A percentile compares a stretch with the other conserved stretches of the same genome.
These are phyloP conservation scores for Phyllopteryx taeniolatus DNA, from an alignment of 2,113 vertebrate genomes.

Conservation along the genomic window DNA sequence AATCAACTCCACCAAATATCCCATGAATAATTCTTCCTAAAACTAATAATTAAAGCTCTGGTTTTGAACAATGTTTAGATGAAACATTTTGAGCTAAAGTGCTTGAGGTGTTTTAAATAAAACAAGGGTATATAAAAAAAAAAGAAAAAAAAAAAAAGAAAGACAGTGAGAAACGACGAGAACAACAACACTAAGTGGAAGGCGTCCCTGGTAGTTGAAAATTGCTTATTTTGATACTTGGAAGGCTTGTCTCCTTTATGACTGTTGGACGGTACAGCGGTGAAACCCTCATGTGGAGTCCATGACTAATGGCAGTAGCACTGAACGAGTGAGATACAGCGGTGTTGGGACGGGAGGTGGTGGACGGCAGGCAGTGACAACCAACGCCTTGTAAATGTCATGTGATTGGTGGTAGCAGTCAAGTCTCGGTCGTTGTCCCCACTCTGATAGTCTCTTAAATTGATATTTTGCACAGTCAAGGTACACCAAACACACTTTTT, in stretches of 20 bases:
- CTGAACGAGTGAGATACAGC: slow-evolving; percentile 63
- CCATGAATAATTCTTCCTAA: slow-evolving; percentile 52
- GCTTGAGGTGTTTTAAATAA: slow-evolving; percentile 56
- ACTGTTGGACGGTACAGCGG: slow-evolving; percentile 73
- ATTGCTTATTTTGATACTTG: slow-evolving; percentile 77
- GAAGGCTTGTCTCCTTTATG: slow-evolving; percentile 80
- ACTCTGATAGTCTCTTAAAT: slow-evolving; percentile 43
- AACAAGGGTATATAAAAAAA: slow-evolving; percentile 19
- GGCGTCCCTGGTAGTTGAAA: slow-evolving; percentile 77
- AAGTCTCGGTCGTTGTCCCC: slow-evolving; percentile 25
- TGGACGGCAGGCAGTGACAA: slow-evolving; percentile 64
- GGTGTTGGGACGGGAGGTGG: slow-evolving; percentile 58
- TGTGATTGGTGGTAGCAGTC: slow-evolving; percentile 57
- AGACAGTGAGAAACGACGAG: slow-evolving; percentile 45
- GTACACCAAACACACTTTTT: slow-evolving; percentile 22
- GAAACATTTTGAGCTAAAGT: slow-evolving; percentile 69
- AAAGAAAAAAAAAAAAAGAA: slow-evolving; percentile 17
- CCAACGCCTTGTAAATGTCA: slow-evolving; percentile 60
- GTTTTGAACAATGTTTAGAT: slow-evolving; percentile 52
- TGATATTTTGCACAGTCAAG: slow-evolving; percentile 27
- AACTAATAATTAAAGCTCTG: slow-evolving; percentile 68
- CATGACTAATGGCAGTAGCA: slow-evolving; percentile 72
- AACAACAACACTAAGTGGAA: slow-evolving; percentile 73
- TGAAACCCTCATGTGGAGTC: slow-evolving; percentile 70
- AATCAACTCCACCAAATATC: slow-evolving; percentile 24